Evolutionary conservation across 2,797 vertebrate genomes (phyloP).

Genomic region (Pseudochaenichthys georgianus): DNA sequence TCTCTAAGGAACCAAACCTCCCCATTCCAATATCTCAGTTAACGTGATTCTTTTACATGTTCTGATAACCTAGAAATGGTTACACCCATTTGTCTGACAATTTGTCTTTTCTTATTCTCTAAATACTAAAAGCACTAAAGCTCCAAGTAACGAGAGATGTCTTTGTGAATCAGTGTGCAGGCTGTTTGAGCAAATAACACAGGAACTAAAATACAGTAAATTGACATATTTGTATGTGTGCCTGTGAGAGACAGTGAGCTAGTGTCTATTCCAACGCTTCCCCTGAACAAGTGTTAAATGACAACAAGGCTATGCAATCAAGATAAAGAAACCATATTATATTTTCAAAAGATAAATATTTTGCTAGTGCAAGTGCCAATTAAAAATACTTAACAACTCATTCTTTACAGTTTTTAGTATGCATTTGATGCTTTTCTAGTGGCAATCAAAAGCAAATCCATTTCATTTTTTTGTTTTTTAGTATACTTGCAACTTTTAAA

Average conservation of each 20-base stretch:
- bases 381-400: slow-evolving; percentile 29
- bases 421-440: slow-evolving; percentile 28
- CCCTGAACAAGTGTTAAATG: slow-evolving; percentile 44
- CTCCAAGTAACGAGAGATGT: background rate
- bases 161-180: slow-evolving; percentile 4
- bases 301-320: slow-evolving; percentile 61
- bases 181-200: slow-evolving; percentile 27
- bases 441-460: slow-evolving; percentile 10
- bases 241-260: slow-evolving; percentile 20
- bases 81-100: slow-evolving; percentile 39
- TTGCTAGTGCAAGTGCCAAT: slow-evolving; percentile 33
- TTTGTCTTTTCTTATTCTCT: too few relatives aligned
- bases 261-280: slow-evolving; percentile 43
- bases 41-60: slow-evolving; percentile 70
- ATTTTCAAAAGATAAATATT: slow-evolving; percentile 24
- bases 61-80: slow-evolving; percentile 60
- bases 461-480: slow-evolving; percentile 18
- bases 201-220: slow-evolving; percentile 30
- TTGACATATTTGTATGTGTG: slow-evolving; percentile 22
- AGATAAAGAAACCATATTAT: slow-evolving; percentile 31
- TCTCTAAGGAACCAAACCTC: slow-evolving; percentile 49
- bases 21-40: slow-evolving; percentile 42
- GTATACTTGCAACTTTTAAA: slow-evolving; percentile 22
- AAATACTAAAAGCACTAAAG: slow-evolving; percentile 3
- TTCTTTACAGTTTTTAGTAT: slow-evolving; percentile 31